Base-by-base conservation (phyloP, 2,797 vertebrate species). In the Trematomus bernacchii region DNA sequence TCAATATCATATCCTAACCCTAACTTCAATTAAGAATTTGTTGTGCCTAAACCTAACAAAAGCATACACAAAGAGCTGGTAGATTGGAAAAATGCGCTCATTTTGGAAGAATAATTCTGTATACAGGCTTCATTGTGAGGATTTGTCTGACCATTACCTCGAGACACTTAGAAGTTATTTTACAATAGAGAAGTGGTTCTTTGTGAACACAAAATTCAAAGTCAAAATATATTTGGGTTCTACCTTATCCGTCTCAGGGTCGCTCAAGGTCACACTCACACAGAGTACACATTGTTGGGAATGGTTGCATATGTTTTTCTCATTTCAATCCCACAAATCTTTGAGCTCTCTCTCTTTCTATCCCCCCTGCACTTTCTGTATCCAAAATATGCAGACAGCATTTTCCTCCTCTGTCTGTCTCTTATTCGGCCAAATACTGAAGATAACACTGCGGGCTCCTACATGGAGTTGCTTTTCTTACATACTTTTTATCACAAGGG, bases 351-450 rank as follows among this genome's bases (percentile, higher is more conserved):
- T 43, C 33, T 55, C 37, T 44, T 37, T 37, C 48, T 44, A 65
- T 53, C 74, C 63, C 61, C 33, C 69, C 40, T 43, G 55, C 71
- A 68, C 61, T 77, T 77, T 83, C 69, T 53, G 79, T 64, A 63
- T 91, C 81, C 80, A 90, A 87, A 89, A 89, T 79, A 85, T 90
- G 82, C 75, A 91, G 88, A 91, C 89, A 81, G 83, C 60, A 60
- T 88, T 91, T 37, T 91, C 85, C 80, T 72, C 76, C 59, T 81
- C 64, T 64, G 12, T 77, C 80, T 81, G 73, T 63, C 47, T 87
- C 73, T 57, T 73, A 61, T 76, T 82, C 78, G 46, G 55, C 60
- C 19, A 54, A 82, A 74, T 50, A 52, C 19, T 10, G 30, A 67
- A 66, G 27, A 77, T 3, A 44, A 50, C 13, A 30, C 2, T 43